A percentile compares a stretch with the other conserved stretches of the same genome.
Evolutionary conservation across 2,797 vertebrate genomes (phyloP).

Genomic region (Halcyon badia): DNA sequence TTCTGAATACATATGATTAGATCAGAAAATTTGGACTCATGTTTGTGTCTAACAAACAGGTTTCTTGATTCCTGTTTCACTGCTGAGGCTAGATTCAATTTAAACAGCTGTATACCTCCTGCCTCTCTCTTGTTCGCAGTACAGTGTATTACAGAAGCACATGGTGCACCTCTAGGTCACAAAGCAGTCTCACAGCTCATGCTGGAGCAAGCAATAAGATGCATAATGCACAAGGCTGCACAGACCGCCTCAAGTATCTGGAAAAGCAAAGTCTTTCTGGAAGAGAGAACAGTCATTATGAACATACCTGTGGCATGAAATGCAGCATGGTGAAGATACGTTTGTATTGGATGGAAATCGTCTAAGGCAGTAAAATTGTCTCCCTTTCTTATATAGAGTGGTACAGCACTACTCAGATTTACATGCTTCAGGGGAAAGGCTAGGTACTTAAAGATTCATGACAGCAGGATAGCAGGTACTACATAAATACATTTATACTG

Average conservation of each 20-base stretch:
- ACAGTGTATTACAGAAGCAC: neutral
- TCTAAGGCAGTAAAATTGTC: neutral
- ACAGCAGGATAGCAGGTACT: neutral
- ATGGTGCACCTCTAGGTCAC: neutral
- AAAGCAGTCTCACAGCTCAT: neutral
- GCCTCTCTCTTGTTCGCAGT: neutral
- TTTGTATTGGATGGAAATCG: neutral
- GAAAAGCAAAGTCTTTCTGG: neutral
- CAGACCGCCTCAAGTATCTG: neutral
- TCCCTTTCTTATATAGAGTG: neutral
- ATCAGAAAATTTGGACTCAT: neutral
- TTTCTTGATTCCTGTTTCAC: neutral
- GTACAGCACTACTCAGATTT: neutral
- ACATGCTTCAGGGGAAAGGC: neutral
- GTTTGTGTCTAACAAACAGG: neutral
- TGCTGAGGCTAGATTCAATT: neutral
- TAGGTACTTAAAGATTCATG: neutral
- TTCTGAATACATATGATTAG: neutral
- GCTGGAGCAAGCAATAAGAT: neutral
- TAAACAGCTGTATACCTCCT: neutral
- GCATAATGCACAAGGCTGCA: neutral
- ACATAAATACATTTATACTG: neutral
- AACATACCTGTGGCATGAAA: neutral
- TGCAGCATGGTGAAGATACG: neutral
- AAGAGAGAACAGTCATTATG: neutral